Conservation (phyloP, 2,113 vertebrate species). For the Australoheros scitulus region DNA sequence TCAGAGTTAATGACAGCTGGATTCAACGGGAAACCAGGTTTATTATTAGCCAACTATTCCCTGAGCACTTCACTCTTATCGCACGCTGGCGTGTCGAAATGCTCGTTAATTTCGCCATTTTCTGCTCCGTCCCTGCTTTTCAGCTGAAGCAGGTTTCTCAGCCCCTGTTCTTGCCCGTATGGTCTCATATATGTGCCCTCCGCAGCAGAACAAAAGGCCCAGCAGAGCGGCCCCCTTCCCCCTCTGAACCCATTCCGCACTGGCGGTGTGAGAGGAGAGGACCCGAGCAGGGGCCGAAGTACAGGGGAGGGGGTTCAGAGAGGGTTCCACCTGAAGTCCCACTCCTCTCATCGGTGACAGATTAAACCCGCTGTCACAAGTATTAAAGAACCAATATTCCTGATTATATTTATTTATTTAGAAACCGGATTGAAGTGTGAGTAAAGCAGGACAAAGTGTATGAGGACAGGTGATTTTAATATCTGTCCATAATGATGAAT, state of each 20-base stretch:
- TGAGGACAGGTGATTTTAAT: not conserved
- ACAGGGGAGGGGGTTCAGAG: not conserved
- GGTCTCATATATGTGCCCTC: not conserved
- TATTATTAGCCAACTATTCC: not conserved
- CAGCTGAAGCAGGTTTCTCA: not conserved
- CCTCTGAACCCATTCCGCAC: not conserved
- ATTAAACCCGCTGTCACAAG: not conserved
- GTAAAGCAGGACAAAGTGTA: not conserved
- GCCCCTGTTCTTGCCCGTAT: not conserved
- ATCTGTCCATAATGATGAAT: not conserved
- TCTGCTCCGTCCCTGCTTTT: not conserved
- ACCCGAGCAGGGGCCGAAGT: not conserved
- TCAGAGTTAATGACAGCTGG: not conserved
- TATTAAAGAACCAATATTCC: not conserved
- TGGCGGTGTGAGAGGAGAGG: not conserved
- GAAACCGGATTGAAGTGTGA: not conserved
- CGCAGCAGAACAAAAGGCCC: constrained; percentile 5
- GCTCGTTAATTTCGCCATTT: not conserved
- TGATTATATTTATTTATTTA: not conserved
- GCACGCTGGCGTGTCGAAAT: not conserved
- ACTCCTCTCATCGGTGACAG: not conserved
- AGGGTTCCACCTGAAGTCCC: not conserved
- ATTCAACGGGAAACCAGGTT: not conserved
- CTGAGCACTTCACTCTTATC: not conserved
- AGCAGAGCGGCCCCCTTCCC: not conserved